Evolutionary conservation across 2,888 invertebrate genomes (phyloP).

Genomic region (Trachelus troglodyta): DNA sequence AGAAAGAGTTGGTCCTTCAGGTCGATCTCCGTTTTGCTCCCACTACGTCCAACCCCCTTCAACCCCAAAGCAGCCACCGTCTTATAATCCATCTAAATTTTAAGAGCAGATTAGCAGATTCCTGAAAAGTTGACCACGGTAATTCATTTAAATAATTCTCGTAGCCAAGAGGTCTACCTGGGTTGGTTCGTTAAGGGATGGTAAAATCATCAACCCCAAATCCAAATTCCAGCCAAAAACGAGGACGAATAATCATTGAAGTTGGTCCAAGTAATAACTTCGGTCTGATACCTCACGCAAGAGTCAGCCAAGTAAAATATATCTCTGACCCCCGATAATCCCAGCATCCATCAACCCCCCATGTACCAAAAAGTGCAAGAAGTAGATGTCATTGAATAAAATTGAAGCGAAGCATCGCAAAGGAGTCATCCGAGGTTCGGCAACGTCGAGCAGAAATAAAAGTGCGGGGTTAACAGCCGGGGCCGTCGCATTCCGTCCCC

Average conservation of each 20-base stretch:
- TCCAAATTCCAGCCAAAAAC: no score
- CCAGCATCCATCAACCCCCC: no score
- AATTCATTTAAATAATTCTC: slow-evolving; percentile 64
- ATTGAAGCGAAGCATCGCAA: slow-evolving; percentile 16
- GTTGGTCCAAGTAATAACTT: no score
- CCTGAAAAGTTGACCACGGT: slow-evolving; percentile 55
- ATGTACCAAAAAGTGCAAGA: no score
- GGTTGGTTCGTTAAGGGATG: neutral
- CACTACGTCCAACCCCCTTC: slow-evolving; percentile 4
- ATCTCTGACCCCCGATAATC: no score
- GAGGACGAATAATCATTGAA: no score
- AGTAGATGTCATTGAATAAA: no score
- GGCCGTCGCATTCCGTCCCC: slow-evolving; percentile 25
- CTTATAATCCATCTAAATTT: slow-evolving; percentile 65
- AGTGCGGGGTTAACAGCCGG: slow-evolving; percentile 36
- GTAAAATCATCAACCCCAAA: no score
- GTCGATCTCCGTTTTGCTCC: neutral
- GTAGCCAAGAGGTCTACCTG: slow-evolving; percentile 40
- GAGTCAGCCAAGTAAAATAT: no score
- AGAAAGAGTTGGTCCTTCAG: no score
- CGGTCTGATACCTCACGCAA: no score
- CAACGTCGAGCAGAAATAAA: slow-evolving; percentile 34
- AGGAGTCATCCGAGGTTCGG: neutral
- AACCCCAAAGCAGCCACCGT: slow-evolving; percentile 28
- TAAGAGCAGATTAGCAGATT: slow-evolving; percentile 59